phyloP scores from a whole-genome alignment of 2,113 vertebrate genomes.

The Aramus guarauna region DNA sequence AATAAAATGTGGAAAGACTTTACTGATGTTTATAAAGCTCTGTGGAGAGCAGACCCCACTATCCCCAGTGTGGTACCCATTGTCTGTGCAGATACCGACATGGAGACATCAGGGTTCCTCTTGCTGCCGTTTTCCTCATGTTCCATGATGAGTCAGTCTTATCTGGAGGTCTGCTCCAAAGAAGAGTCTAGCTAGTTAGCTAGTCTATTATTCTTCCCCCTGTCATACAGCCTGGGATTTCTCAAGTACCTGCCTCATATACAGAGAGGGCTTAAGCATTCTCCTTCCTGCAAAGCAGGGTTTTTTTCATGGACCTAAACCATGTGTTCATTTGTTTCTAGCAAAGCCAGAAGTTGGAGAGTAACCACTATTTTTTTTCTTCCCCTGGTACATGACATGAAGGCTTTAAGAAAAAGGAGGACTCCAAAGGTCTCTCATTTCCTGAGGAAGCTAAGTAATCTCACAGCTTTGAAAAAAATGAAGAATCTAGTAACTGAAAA shows the following conservation, averaged over 20 bases:
- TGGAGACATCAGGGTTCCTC: background rate
- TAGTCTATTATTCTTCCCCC: background rate
- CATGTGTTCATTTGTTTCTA: background rate
- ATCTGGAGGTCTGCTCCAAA: background rate
- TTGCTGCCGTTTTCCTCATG: background rate
- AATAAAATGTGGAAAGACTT: background rate
- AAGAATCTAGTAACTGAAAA: background rate
- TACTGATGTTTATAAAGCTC: background rate
- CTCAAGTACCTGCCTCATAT: background rate
- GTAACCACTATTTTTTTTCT: background rate
- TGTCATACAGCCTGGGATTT: background rate
- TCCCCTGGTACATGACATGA: fast-evolving
- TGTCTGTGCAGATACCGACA: background rate
- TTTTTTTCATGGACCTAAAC: background rate
- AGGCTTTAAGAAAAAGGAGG: background rate
- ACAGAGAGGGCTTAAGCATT: background rate
- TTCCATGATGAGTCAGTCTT: background rate
- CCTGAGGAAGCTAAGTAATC: background rate
- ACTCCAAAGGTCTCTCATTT: background rate
- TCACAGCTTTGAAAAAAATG: background rate
- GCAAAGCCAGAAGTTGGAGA: background rate
- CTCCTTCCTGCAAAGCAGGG: background rate
- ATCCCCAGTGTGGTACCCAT: background rate
- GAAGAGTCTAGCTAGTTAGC: background rate
- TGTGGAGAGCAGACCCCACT: background rate